These are phyloP conservation scores for Thryonomys swinderianus DNA, from an alignment of 2,113 vertebrate species.

Conservation along the genomic window DNA sequence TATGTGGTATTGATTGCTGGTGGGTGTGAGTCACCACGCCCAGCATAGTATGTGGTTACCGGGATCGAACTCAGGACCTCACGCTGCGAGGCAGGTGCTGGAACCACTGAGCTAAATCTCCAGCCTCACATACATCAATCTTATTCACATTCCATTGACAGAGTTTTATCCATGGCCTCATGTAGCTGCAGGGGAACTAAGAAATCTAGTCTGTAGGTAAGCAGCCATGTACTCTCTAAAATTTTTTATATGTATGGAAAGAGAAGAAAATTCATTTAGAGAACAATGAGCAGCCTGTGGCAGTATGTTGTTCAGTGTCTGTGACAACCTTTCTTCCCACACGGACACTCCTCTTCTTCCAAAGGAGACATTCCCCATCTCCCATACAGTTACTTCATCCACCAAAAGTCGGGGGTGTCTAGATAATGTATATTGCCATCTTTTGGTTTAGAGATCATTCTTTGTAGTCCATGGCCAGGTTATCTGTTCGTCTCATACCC, in stretches of 20 bases:
- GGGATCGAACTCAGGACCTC: too few relatives aligned
- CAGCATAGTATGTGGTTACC: too few relatives aligned
- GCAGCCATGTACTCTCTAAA: not conserved
- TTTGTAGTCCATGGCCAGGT: not conserved
- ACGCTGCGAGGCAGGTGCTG: too few relatives aligned
- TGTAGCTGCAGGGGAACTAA: not conserved
- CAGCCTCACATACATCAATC: not conserved
- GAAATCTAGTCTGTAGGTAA: not conserved
- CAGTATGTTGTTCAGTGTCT: not conserved
- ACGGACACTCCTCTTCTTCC: not conserved
- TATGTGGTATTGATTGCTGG: too few relatives aligned
- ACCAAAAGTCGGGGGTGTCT: not conserved
- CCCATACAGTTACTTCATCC: not conserved
- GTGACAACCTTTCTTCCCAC: not conserved
- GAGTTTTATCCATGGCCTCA: not conserved
- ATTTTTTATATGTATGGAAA: not conserved
- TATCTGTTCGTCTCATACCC: not conserved
- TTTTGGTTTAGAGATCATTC: not conserved
- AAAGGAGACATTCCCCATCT: not conserved
- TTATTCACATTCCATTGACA: not conserved
- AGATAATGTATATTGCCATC: not conserved
- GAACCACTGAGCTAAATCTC: too few relatives aligned
- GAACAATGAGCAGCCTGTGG: not conserved
- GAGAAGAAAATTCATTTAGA: not conserved
- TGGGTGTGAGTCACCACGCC: too few relatives aligned